phyloP scores from a whole-genome alignment of 2,888 invertebrate genomes.

The Dione vanillae region DNA sequence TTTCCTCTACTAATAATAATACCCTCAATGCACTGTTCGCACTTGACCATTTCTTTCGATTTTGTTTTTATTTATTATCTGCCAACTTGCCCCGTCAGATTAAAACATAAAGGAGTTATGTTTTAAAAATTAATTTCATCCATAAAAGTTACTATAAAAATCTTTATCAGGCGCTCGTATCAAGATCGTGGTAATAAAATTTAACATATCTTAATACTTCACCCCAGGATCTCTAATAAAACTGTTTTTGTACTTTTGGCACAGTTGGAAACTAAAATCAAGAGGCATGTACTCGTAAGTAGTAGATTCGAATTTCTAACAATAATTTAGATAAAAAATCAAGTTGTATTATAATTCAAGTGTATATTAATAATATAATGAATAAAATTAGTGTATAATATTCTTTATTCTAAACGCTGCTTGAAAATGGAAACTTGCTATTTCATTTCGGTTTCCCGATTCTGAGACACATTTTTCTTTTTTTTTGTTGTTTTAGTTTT shows the following conservation, averaged over 20 bases:
- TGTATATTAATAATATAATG: no score
- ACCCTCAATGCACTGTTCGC: no score
- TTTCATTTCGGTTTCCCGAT: no score
- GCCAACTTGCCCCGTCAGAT: no score
- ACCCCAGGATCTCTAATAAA: constrained; percentile 15
- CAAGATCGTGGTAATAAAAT: constrained; percentile 13
- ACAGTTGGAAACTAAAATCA: background rate
- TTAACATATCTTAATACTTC: constrained; percentile 1
- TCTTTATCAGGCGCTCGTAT: background rate
- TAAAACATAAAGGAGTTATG: background rate
- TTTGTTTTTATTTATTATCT: background rate
- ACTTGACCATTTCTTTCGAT: background rate
- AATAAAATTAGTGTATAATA: no score
- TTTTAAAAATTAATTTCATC: background rate
- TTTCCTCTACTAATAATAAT: no score
- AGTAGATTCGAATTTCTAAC: background rate
- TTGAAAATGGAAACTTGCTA: no score
- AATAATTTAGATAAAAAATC: no score
- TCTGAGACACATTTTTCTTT: no score
- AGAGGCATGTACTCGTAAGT: background rate
- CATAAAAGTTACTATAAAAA: constrained; percentile 4
- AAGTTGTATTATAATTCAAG: no score
- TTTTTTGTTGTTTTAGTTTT: no score
- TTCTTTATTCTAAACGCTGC: no score
- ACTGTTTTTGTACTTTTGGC: constrained; percentile 2